A percentile compares a stretch with the other conserved stretches of the same genome.
These are phyloP conservation scores for Protonemura montana DNA, from an alignment of 2,888 invertebrate genomes.

Conservation along the genomic window DNA sequence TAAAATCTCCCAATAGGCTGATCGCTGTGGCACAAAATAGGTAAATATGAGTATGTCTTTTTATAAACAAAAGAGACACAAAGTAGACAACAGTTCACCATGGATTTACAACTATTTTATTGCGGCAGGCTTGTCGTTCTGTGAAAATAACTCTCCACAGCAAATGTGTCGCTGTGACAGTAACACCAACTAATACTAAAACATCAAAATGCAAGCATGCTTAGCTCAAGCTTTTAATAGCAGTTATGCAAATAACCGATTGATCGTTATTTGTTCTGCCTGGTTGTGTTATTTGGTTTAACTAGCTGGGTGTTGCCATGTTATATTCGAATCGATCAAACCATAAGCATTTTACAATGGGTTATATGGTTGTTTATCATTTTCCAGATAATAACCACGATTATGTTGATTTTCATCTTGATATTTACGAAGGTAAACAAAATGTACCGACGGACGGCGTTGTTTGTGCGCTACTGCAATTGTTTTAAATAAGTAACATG, in stretches of 20 bases:
- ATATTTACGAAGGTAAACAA: not conserved
- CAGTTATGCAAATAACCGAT: not conserved
- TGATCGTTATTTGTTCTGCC: not conserved
- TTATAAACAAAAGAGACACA: too few relatives aligned
- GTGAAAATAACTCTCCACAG: too few relatives aligned
- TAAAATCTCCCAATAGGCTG: too few relatives aligned
- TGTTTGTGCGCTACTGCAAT: not conserved
- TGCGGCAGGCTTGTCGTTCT: too few relatives aligned
- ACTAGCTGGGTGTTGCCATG: not conserved
- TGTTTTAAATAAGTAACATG: not conserved
- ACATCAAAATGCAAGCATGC: not conserved
- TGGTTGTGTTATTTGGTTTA: not conserved
- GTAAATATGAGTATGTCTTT: too few relatives aligned
- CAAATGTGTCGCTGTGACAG: too few relatives aligned
- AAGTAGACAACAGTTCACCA: too few relatives aligned
- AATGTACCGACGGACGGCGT: not conserved
- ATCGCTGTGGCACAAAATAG: too few relatives aligned
- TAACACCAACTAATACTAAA: too few relatives aligned
- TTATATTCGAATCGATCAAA: not conserved
- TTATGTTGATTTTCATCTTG: conserved; percentile 12
- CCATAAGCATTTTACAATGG: conserved; percentile 3
- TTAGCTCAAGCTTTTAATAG: not conserved
- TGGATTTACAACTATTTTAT: too few relatives aligned
- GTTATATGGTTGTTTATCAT: not conserved
- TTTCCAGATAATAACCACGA: not conserved